phyloP scores from a whole-genome alignment of 2,888 invertebrate species.

The Trichopria drosophilae region DNA sequence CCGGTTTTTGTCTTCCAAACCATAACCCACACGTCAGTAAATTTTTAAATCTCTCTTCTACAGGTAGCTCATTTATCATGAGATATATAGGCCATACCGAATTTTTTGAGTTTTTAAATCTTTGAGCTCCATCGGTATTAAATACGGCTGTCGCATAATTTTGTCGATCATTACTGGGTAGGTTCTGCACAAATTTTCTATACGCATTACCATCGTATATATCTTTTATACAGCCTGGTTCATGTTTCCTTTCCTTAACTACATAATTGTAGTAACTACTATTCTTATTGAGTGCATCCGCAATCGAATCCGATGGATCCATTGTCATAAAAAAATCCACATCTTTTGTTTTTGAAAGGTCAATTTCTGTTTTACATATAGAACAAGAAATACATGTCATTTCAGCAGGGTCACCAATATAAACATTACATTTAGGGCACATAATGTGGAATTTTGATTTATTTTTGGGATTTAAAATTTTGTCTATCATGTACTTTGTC shows the following conservation, averaged over 20 bases:
- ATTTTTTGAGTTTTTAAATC: slow-evolving; percentile 19
- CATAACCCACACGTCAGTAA: slow-evolving; percentile 20
- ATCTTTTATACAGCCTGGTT: slow-evolving; percentile 10
- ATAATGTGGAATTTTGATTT: slow-evolving; percentile 9
- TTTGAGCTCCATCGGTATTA: slow-evolving; percentile 29
- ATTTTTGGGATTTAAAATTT: slow-evolving; percentile 9
- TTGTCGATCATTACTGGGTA: too few relatives aligned
- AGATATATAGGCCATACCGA: slow-evolving; percentile 28
- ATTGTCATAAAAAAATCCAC: slow-evolving; percentile 16
- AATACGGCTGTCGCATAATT: slow-evolving; percentile 26
- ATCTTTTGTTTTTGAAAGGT: slow-evolving; percentile 4
- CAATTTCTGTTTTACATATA: slow-evolving; percentile 1
- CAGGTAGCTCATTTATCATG: slow-evolving; percentile 26
- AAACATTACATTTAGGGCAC: slow-evolving; percentile 5
- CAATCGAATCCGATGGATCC: slow-evolving; percentile 11
- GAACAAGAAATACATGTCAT: slow-evolving; percentile 1
- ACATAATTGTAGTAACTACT: slow-evolving; percentile 9
- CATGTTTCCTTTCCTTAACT: slow-evolving; percentile 7
- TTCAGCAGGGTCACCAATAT: not conserved
- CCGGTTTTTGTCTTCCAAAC: slow-evolving; percentile 24
- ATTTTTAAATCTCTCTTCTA: slow-evolving; percentile 11
- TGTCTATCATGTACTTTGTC: slow-evolving; percentile 15
- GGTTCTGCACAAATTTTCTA: slow-evolving; percentile 6
- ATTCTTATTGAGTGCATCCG: not conserved
- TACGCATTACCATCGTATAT: slow-evolving; percentile 25